Evolutionary conservation across 1,140 invertebrate genomes (phyloP).

Genomic region (Tetramorium simillimum): DNA sequence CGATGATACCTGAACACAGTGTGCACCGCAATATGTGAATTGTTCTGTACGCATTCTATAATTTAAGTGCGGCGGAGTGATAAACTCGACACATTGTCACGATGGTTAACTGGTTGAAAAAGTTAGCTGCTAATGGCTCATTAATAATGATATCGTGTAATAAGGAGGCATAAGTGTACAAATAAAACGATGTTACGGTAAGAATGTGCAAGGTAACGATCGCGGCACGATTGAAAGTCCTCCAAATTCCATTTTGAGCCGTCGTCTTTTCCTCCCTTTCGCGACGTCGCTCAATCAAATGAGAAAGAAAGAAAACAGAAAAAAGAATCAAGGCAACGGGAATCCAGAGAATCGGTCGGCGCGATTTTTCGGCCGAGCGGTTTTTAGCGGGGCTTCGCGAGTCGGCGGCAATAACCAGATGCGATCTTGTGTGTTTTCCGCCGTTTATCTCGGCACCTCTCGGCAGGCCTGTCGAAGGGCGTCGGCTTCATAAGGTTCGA

Average conservation of each 20-base stretch:
- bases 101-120: background rate
- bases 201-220: background rate
- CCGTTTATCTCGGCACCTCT: slow-evolving; percentile 41
- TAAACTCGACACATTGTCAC: background rate
- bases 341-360: background rate
- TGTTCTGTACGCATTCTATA: background rate
- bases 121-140: background rate
- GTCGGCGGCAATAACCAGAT: slow-evolving; percentile 31
- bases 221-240: background rate
- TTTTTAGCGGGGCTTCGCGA: background rate
- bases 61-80: background rate
- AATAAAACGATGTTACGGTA: background rate
- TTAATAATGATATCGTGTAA: background rate
- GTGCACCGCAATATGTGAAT: background rate
- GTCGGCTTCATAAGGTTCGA: slow-evolving; percentile 99
- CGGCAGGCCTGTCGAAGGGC: slow-evolving; percentile 97
- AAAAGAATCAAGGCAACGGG: background rate
- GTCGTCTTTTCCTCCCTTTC: background rate
- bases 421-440: slow-evolving; percentile 40
- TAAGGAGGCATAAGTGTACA: background rate
- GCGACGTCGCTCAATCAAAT: background rate
- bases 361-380: no score
- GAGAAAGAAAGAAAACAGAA: background rate
- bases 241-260: background rate
- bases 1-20: background rate